Evolutionary conservation across 2,113 vertebrate species (phyloP).

Genomic region (Colossoma macropomum): DNA sequence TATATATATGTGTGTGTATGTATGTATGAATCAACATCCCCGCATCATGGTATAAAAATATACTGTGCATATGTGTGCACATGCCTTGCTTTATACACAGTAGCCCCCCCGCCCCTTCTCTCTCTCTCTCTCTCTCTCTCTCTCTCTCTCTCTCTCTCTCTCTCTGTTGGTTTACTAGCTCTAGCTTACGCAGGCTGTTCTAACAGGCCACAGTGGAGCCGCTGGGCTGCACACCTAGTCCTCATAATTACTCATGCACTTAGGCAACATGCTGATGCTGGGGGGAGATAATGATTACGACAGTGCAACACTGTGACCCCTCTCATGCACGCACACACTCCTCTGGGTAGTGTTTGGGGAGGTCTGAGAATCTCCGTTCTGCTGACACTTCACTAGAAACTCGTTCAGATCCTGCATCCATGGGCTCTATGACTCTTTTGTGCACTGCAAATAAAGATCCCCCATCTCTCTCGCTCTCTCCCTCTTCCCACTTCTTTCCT

Average conservation of each 20-base stretch:
- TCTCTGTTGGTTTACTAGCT: constrained; percentile 40
- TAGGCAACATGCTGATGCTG: constrained; percentile 53
- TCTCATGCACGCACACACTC: constrained; percentile 1
- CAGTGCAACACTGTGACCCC: constrained; percentile 37
- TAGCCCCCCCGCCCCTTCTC: not conserved
- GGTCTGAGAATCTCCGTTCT: not conserved
- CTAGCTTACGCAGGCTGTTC: constrained; percentile 49
- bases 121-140: not conserved
- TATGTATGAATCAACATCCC: too few species aligned
- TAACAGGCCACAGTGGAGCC: constrained; percentile 53
- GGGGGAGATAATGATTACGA: constrained; percentile 53
- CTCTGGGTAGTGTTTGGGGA: constrained; percentile 2
- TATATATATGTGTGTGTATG: too few species aligned
- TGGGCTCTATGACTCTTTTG: not conserved
- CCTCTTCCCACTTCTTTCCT: too few species aligned
- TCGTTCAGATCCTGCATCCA: not conserved
- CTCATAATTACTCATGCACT: constrained; percentile 52
- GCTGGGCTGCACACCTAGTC: constrained; percentile 15
- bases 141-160: constrained; percentile 1
- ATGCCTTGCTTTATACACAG: not conserved
- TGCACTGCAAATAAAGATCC: not conserved
- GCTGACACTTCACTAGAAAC: constrained; percentile 16
- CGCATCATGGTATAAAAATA: too few species aligned
- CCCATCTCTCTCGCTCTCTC: not conserved
- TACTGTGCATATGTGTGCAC: not conserved